These are phyloP conservation scores for Siniperca undulata DNA, from an alignment of 2,797 vertebrate species.

Conservation along the genomic window DNA sequence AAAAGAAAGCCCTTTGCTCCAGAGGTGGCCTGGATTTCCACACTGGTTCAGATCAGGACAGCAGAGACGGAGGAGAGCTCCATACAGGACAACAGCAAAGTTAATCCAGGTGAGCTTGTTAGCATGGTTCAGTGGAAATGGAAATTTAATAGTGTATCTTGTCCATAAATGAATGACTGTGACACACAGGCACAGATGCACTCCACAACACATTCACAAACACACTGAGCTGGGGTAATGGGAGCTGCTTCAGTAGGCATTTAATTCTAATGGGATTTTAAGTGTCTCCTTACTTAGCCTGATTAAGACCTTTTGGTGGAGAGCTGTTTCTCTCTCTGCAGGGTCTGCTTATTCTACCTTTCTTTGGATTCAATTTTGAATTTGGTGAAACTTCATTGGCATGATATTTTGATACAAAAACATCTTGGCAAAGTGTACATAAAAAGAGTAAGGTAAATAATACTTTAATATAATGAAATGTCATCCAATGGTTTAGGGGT, in stretches of 20 bases:
- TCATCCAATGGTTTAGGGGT: too few relatives aligned
- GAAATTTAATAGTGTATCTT: conserved; percentile 1
- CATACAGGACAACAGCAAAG: background rate
- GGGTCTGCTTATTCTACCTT: background rate
- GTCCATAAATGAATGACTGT: conserved; percentile 23
- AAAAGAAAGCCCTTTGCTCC: background rate
- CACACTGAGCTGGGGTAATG: conserved; percentile 45
- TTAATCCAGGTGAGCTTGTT: conserved; percentile 13
- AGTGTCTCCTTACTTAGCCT: conserved; percentile 45
- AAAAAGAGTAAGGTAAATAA: background rate
- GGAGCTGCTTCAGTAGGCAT: conserved; percentile 45
- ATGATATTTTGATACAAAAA: accelerated
- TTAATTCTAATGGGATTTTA: conserved; percentile 55
- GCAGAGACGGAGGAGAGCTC: background rate
- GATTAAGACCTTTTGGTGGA: conserved; percentile 32
- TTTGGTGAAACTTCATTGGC: background rate
- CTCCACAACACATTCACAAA: conserved; percentile 24
- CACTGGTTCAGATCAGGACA: conserved; percentile 33
- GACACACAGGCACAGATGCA: conserved; percentile 14
- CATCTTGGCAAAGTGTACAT: background rate
- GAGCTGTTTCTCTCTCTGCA: conserved; percentile 1
- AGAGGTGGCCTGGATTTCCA: conserved; percentile 3
- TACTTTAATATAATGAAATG: background rate
- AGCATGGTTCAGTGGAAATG: background rate
- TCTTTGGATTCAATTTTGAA: too few relatives aligned